These are phyloP conservation scores for Pycnomerus fuliginosus DNA, from an alignment of 2,888 invertebrate genomes.

Conservation along the genomic window DNA sequence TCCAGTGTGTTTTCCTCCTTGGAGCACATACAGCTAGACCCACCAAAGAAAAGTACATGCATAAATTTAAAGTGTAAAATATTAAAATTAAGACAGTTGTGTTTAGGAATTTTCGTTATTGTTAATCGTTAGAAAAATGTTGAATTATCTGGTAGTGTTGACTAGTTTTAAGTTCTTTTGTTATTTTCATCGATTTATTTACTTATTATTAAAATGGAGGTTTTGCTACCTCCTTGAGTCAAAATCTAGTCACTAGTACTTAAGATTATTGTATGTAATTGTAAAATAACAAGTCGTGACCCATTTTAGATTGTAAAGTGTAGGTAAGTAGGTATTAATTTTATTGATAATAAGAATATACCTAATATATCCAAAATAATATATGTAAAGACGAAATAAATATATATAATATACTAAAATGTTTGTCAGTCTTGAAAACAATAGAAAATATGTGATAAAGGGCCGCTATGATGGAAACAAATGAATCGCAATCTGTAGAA, in stretches of 20 bases:
- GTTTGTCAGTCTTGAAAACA: too few species aligned
- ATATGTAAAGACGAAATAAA: too few species aligned
- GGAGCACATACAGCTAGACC: slow-evolving; percentile 25
- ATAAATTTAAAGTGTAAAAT: slow-evolving; percentile 11
- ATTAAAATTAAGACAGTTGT: slow-evolving; percentile 10
- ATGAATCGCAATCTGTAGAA: too few species aligned
- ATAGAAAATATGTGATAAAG: too few species aligned
- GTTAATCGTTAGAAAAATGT: slow-evolving; percentile 18
- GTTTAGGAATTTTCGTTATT: slow-evolving; percentile 9
- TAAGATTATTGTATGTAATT: slow-evolving; percentile 14
- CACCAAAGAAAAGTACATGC: slow-evolving; percentile 28
- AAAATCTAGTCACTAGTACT: slow-evolving; percentile 27
- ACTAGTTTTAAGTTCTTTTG: slow-evolving; percentile 26
- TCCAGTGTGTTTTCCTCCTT: slow-evolving; percentile 12
- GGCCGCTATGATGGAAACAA: too few species aligned
- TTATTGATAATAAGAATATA: slow-evolving; percentile 13
- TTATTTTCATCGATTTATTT: slow-evolving; percentile 4
- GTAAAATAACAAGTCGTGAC: slow-evolving; percentile 18
- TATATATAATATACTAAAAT: too few species aligned
- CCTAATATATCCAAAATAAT: slow-evolving; percentile 11
- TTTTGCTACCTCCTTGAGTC: slow-evolving; percentile 20
- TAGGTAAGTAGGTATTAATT: slow-evolving; percentile 17
- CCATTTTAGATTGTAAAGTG: slow-evolving; percentile 21
- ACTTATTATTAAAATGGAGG: slow-evolving; percentile 12
- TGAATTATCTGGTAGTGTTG: slow-evolving; percentile 19